These are phyloP conservation scores for Leptonema lineaticorne DNA, from an alignment of 1,140 invertebrate genomes.

Conservation along the genomic window DNA sequence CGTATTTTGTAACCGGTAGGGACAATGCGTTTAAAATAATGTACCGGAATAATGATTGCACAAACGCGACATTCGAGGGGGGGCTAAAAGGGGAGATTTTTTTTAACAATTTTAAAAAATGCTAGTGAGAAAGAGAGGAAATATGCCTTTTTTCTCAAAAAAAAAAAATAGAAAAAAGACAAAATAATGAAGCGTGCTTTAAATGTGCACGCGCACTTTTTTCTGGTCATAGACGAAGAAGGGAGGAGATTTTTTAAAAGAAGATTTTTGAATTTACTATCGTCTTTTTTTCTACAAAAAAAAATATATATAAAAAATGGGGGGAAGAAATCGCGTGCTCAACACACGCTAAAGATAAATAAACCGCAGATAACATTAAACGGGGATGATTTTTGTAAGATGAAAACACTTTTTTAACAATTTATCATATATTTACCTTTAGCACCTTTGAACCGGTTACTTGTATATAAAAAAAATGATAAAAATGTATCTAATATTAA, in stretches of 20 bases:
- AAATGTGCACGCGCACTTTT: constrained; percentile 39
- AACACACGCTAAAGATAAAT: constrained; percentile 12
- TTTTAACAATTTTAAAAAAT: constrained; percentile 32
- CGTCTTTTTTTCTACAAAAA: neutral
- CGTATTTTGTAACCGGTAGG: neutral
- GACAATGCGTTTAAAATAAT: constrained; percentile 15
- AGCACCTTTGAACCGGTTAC: too few relatives aligned
- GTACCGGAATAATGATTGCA: neutral
- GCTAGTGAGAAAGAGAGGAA: constrained; percentile 3
- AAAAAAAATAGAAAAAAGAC: constrained; percentile 38
- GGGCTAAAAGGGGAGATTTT: too few relatives aligned
- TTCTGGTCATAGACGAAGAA: constrained; percentile 12
- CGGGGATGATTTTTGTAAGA: neutral
- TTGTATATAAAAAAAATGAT: too few relatives aligned
- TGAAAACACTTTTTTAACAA: constrained; percentile 11
- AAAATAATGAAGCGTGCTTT: constrained; percentile 40
- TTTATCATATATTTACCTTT: too few relatives aligned
- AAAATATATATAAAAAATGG: too few relatives aligned
- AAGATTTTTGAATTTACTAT: constrained; percentile 1
- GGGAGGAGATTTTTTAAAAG: constrained; percentile 2
- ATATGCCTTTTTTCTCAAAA: neutral
- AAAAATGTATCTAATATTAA: too few relatives aligned
- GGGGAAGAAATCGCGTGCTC: neutral
- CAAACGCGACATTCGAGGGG: too few relatives aligned
- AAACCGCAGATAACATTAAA: constrained; percentile 3